Evolutionary conservation across 2,888 invertebrate species (phyloP), one percentile per base, ranked within the genome.

Genomic region (Tortricodes alternella): DNA sequence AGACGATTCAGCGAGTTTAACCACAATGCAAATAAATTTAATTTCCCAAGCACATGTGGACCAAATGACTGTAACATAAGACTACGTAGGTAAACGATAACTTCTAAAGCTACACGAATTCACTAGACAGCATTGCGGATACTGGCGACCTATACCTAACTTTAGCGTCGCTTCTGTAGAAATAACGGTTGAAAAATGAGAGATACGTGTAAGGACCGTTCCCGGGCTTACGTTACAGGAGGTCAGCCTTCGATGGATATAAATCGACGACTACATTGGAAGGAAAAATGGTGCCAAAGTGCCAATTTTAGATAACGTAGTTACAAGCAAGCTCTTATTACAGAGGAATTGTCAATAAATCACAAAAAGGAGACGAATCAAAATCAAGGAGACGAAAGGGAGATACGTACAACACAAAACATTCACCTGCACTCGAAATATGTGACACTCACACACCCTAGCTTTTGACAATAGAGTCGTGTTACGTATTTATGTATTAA

Each of bases 231-330:
- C 16, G 49, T 29, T 9, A 16, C 16, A 38, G 35, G 44, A 50
- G 56, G 56, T 38, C 50, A 50, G 44, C n/a, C 24, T 29, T 41
- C 50, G 50, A 56, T 56, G 56, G 56, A 44, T 56, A 56, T 32
- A 50, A 56, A 56, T 56, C 48, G 55, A 43, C 55, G 49, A 37
- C 49, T 24, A 13, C 43, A 23, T 49, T 19, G 15, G 27, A 15
- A 48, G 35, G 41, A 50, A 43, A 37, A 56, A 38, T 49, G 49
- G 35, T 29, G 50, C 16, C 43, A 21, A 24, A 43, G 35, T 29
- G 50, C 16, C 43, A 21, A 24, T 44, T 32, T 44, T 32, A 35
- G 38, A 44, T 50, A 44, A 35, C 37, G 39, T 13, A 48, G 13
- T n/a, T 27, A 24, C 18, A 43, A 23, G 24, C 1, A 18, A n/a